Conservation (phyloP, 2,113 vertebrate species). For the Entomyzon cyanotis region DNA sequence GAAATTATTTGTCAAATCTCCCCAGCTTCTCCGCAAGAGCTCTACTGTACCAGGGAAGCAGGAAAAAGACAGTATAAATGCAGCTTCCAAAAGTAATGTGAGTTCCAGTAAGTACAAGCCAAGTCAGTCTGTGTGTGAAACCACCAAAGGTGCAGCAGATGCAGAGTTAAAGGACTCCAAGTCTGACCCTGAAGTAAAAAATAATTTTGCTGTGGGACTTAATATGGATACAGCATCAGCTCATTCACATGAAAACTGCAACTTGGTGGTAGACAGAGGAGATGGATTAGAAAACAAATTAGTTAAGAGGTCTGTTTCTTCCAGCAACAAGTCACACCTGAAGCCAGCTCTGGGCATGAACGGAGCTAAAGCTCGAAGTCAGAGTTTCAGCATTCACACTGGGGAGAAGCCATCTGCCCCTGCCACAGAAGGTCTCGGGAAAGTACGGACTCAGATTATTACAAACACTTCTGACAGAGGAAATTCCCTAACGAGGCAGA, state of each 20-base stretch:
- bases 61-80: conserved; percentile 90
- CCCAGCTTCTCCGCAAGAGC: conserved; percentile 80
- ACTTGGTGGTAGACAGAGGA: conserved; percentile 43
- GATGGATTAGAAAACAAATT: conserved; percentile 76
- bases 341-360: conserved; percentile 93
- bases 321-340: conserved; percentile 81
- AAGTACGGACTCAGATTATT: conserved; percentile 89
- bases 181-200: conserved; percentile 45
- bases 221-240: conserved; percentile 37
- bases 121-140: background rate
- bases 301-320: conserved; percentile 82
- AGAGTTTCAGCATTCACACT: conserved; percentile 87
- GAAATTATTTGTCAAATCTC: conserved; percentile 85
- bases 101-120: conserved; percentile 54
- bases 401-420: conserved; percentile 78
- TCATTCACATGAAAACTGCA: conserved; percentile 42
- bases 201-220: conserved; percentile 40
- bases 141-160: background rate
- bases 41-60: conserved; percentile 85
- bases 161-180: conserved; percentile 39
- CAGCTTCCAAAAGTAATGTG: conserved; percentile 81
- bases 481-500: conserved; percentile 85
- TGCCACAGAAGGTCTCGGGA: conserved; percentile 74
- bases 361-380: conserved; percentile 91
- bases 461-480: conserved; percentile 90